Conservation (phyloP, 2,113 vertebrate genomes). For the Synchiropus splendidus region DNA sequence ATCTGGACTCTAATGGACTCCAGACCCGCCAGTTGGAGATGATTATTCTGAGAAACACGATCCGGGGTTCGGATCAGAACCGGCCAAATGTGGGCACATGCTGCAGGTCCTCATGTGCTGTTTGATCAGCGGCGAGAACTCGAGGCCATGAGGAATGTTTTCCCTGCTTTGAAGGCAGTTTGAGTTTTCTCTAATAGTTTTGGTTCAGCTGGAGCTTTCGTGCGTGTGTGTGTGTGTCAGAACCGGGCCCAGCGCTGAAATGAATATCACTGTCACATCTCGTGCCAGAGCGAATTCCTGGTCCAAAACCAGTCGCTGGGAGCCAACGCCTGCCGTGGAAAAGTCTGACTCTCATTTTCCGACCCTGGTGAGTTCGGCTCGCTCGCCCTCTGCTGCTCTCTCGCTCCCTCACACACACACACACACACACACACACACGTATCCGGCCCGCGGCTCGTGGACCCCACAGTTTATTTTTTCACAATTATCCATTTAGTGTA, state of each 20-base stretch:
- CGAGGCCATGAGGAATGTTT: conserved; percentile 31
- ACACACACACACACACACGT: conserved; percentile 18
- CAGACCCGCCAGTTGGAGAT: conserved; percentile 19
- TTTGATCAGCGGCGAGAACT: conserved; percentile 43
- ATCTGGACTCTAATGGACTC: conserved; percentile 11
- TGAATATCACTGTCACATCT: conserved; percentile 47
- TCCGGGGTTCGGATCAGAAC: conserved; percentile 13
- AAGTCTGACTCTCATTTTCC: conserved; percentile 64
- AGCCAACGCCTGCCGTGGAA: conserved; percentile 48
- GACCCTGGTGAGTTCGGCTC: conserved; percentile 26
- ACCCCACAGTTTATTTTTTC: conserved; percentile 66
- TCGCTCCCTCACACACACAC: conserved; percentile 1
- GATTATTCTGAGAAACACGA: conserved; percentile 35
- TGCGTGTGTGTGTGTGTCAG: conserved; percentile 11
- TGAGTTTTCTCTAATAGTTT: conserved; percentile 58
- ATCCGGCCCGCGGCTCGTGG: conserved; percentile 42
- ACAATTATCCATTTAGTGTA: conserved; percentile 65
- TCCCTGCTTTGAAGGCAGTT: conserved; percentile 57
- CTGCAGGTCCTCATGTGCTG: conserved; percentile 13
- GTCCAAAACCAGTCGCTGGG: conserved; percentile 49
- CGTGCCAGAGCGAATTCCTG: conserved; percentile 46
- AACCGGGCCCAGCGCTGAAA: conserved; percentile 20
- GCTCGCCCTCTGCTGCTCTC: conserved; percentile 4
- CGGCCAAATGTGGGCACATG: conserved; percentile 15
- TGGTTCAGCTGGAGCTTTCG: conserved; percentile 24